Conservation (phyloP, 2,113 vertebrate species). For the Microcebus griseorufus region DNA sequence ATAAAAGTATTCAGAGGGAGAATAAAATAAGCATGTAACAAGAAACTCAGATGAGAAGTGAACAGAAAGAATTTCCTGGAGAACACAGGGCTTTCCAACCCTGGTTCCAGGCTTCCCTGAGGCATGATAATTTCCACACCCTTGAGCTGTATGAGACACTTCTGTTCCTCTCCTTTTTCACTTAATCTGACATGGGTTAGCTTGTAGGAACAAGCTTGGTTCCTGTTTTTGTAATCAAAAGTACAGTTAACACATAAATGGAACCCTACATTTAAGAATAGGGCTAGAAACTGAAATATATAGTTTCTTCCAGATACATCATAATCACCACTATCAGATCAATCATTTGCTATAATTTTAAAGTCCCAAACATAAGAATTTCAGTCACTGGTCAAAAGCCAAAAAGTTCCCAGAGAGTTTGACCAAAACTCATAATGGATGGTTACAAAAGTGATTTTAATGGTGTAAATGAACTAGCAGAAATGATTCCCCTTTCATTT, state of each 20-base stretch:
- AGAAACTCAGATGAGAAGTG: neutral
- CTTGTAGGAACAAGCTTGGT: neutral
- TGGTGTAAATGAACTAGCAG: neutral
- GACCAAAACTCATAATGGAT: neutral
- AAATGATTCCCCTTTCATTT: neutral
- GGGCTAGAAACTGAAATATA: neutral
- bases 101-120: neutral
- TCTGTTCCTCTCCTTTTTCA: neutral
- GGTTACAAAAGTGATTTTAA: neutral
- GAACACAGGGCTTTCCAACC: neutral
- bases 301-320: neutral
- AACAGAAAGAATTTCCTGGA: neutral
- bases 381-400: neutral
- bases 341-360: constrained; percentile 3
- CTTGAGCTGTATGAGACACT: neutral
- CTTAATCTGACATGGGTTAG: neutral
- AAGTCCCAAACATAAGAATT: neutral
- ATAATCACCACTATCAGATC: neutral
- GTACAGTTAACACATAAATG: neutral
- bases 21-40: neutral
- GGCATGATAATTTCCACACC: neutral
- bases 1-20: neutral
- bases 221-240: neutral
- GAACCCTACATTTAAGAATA: neutral
- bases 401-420: constrained; percentile 1